Evolutionary conservation across 2,797 vertebrate species (phyloP).

Genomic region (Eurystomus glaucurus): DNA sequence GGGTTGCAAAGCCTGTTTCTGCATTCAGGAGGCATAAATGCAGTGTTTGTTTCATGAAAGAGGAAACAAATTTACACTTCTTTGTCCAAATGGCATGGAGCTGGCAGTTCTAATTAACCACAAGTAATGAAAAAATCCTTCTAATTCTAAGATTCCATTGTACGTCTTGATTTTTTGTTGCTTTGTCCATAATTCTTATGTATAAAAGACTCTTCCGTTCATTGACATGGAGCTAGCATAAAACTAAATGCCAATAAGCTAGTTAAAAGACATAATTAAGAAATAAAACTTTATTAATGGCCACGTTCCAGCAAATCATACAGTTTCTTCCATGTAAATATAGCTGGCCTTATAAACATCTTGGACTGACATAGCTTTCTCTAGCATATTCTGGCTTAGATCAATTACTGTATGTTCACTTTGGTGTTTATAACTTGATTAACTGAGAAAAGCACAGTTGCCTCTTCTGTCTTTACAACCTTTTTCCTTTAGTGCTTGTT

Average conservation of each 20-base stretch:
- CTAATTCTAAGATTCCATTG: not conserved
- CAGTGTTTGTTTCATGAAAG: not conserved
- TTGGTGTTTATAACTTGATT: not conserved
- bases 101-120: not conserved
- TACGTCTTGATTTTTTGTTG: not conserved
- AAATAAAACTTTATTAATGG: not conserved
- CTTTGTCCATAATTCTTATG: not conserved
- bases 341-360: not conserved
- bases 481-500: not conserved
- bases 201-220: not conserved
- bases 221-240: not conserved
- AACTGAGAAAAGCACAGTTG: not conserved
- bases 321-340: not conserved
- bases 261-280: not conserved
- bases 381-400: not conserved
- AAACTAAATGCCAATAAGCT: not conserved
- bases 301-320: not conserved
- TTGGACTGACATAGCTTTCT: not conserved
- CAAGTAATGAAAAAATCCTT: not conserved
- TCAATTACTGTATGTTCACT: not conserved
- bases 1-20: not conserved
- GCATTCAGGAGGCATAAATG: not conserved
- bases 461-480: not conserved
- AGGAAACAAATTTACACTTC: not conserved
- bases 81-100: not conserved